Base-by-base conservation (phyloP, 2,888 invertebrate species). In the Dryadula phaetusa region DNA sequence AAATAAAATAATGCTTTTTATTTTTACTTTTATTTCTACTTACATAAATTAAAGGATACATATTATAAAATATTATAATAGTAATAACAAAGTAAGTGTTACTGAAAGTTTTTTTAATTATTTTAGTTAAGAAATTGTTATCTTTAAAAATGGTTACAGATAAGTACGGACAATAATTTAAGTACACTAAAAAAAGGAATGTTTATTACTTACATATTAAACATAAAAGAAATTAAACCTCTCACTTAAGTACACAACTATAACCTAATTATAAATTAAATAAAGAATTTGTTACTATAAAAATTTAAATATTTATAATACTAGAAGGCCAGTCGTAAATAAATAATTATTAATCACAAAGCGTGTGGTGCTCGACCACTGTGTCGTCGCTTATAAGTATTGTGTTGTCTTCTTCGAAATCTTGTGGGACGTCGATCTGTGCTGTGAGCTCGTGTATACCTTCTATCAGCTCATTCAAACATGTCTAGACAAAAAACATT, bases 351-450 rank as follows among this genome's bases (percentile, higher is more conserved):
- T 77, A 90, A 71, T 91, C 90, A 56, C 84, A 85, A 14, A 92
- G 81, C 0, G 92, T 92, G 64, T 90, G 88, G 64, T 92, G 89
- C 53, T 91, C 90, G 0, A 89, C 56, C 1, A 89, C 77, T 0
- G 91, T 90, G 68, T 92, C 92, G 52, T 92, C 91, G 2, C 78
- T 82, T 52, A 92, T 85, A 3, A 91, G 74, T 20, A 90, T 89
- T 12, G 89, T 90, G 69, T 83, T 83, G 40, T 91, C 91, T 18
- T 89, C 90, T 0, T 82, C 75, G 18, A 87, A 84, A 69, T 91
- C 91, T 67, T 86, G 87, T 0, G 89, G 87, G 53, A 90, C 72
- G 63, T 90, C 89, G 14, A 92, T 86, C 64, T 91, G 90, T 0
- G 91, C 92, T 0, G 86, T 88, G 66, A 92, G 72, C 74, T 92